phyloP scores from a whole-genome alignment of 2,797 vertebrate genomes.

The Perdix hodgsoniae region DNA sequence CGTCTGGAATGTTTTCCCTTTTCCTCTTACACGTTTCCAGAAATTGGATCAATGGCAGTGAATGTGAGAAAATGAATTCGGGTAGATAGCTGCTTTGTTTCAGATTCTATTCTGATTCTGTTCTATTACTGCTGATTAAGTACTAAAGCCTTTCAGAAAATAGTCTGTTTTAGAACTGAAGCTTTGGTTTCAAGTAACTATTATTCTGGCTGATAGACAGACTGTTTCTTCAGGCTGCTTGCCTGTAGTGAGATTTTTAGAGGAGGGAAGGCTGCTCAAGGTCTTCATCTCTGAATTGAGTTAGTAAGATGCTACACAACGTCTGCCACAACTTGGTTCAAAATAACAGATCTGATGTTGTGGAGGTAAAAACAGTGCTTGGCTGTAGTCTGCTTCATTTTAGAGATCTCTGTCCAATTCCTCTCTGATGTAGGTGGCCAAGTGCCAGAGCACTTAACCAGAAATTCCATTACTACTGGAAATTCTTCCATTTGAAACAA shows the following conservation, averaged over 20 bases:
- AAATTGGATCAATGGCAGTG: not conserved
- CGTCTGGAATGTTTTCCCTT: not conserved
- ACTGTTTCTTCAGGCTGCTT: not conserved
- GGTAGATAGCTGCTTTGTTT: not conserved
- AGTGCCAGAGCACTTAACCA: not conserved
- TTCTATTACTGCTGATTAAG: not conserved
- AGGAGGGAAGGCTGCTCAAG: not conserved
- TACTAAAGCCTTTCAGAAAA: not conserved
- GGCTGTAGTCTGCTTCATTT: not conserved
- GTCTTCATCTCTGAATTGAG: not conserved
- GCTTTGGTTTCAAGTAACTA: not conserved
- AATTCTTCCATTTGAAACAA: not conserved
- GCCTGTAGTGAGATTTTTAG: rapidly evolving
- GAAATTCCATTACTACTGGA: not conserved
- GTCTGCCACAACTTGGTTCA: not conserved
- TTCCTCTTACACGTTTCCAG: not conserved
- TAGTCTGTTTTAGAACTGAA: not conserved
- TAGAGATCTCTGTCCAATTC: not conserved
- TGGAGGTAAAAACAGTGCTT: not conserved
- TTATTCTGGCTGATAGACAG: not conserved
- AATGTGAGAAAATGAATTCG: not conserved
- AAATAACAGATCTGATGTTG: not conserved
- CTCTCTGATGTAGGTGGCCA: not conserved
- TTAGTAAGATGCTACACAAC: not conserved
- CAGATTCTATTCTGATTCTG: too few species aligned